Base-by-base conservation (phyloP, 2,888 invertebrate species). In the Polyommatus iphigenia region DNA sequence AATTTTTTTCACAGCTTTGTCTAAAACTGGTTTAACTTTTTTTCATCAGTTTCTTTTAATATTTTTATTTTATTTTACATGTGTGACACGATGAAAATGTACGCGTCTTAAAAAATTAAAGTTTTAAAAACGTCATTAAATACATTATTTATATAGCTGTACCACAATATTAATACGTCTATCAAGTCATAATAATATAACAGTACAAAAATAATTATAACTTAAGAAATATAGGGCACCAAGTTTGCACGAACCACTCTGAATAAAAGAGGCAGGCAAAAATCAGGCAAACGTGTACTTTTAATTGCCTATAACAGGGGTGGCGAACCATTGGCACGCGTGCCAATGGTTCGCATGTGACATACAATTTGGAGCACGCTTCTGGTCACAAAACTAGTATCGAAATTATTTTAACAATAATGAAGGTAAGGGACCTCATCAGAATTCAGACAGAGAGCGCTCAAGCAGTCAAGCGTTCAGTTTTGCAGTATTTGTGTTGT, bases 271-370 rank as follows among this genome's bases (percentile, higher is more conserved):
- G 41, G 4, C 36, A 10, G 41, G 3, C 41, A n/a, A 71, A 72
- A 41, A 72, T 41, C 72, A 20, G 20, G 41, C 72, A 41, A 72
- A 72, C 72, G 10, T 41, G 72, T 72, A 41, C 72, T 72, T 72
- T 72, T 41, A 72, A 72, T 72, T 72, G n/a, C 41, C 20, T n/a
- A 72, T 72, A 46, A 46, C 46, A 46, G 46, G 46, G 46, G 10
- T 13, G 46, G 46, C 46, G 10, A 46, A 46, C 46, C 46, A 46
- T 3, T 13, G 10, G 10, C 46, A 46, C 46, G 46, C 46, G 46
- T 46, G 46, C 10, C 46, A 46, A 10, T 46, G 3, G 46, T n/a
- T n/a, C n/a, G n/a, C 10, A 46, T 10, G 10, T 46, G 46, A 46
- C 46, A 46, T 46, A 10, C 10, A 46, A 46, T 46, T 46, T 46